These are phyloP conservation scores for Squalus acanthias DNA, from an alignment of 2,797 vertebrate genomes.

Conservation along the genomic window DNA sequence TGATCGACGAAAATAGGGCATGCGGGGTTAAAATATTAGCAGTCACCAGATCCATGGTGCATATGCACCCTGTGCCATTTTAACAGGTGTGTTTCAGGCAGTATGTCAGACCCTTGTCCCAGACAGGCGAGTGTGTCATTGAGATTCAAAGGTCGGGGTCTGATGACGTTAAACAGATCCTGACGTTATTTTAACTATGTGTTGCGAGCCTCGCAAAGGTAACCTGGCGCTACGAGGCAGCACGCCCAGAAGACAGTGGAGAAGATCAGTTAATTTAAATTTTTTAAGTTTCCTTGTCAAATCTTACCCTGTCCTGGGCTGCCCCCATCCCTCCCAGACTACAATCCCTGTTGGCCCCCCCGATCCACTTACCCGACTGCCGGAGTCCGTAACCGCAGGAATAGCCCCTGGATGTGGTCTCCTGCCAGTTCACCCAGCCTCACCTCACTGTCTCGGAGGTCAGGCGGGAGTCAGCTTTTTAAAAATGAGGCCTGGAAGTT, in stretches of 20 bases:
- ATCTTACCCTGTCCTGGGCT: not conserved
- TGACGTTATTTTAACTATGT: too few species aligned
- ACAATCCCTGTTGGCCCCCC: not conserved
- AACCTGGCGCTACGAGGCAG: not conserved
- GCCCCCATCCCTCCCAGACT: not conserved
- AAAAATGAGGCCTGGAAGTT: not conserved
- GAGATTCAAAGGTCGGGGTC: not conserved
- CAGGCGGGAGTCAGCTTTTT: not conserved
- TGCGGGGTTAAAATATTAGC: not conserved
- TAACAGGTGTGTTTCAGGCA: not conserved
- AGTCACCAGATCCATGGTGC: not conserved
- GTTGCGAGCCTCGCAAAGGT: not conserved
- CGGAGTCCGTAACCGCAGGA: too few species aligned
- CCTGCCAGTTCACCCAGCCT: not conserved
- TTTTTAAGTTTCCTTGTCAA: not conserved
- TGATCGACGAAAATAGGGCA: not conserved
- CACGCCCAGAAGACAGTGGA: not conserved
- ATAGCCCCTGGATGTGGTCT: too few species aligned
- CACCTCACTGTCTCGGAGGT: not conserved
- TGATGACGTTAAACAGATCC: not conserved
- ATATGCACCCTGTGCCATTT: not conserved
- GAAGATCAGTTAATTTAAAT: not conserved
- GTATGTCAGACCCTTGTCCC: not conserved
- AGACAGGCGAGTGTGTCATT: not conserved
- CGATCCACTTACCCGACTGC: too few species aligned